A percentile compares a stretch with the other conserved stretches of the same genome.
These are phyloP conservation scores for Eulemur coronatus DNA, from an alignment of 2,797 vertebrate genomes.

Conservation along the genomic window DNA sequence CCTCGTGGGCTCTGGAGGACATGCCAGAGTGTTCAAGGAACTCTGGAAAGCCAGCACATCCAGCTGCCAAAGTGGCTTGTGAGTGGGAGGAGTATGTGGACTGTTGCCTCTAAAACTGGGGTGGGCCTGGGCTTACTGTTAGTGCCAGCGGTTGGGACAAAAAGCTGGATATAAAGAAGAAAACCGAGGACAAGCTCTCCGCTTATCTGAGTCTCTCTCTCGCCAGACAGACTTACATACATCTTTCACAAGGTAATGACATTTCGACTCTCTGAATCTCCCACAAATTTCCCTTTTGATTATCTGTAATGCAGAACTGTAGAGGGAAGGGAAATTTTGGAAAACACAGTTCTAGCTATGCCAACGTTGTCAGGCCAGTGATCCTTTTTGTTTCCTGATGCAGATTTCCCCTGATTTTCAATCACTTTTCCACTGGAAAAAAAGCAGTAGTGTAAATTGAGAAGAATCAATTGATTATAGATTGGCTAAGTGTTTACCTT, in stretches of 20 bases:
- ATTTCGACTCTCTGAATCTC: not conserved
- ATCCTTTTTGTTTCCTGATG: not conserved
- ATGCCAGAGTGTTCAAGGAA: not conserved
- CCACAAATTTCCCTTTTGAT: not conserved
- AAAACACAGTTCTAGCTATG: not conserved
- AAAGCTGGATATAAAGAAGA: not conserved
- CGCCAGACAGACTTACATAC: not conserved
- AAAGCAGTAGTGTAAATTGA: not conserved
- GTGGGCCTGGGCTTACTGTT: not conserved
- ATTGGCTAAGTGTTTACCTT: not conserved
- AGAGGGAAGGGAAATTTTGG: not conserved
- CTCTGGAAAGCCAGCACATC: not conserved
- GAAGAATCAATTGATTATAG: not conserved
- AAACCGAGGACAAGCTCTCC: not conserved
- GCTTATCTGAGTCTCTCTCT: not conserved
- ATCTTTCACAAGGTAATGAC: not conserved
- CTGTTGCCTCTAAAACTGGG: not conserved
- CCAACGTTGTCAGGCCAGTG: accelerated
- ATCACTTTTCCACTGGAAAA: not conserved
- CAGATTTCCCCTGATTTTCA: not conserved
- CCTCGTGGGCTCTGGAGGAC: too few relatives aligned
- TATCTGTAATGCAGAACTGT: not conserved
- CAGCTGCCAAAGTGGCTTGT: not conserved
- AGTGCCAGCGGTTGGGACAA: not conserved
- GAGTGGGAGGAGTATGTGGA: not conserved